Base-by-base conservation (phyloP, 2,113 vertebrate species). In the Daphoenositta chrysoptera region DNA sequence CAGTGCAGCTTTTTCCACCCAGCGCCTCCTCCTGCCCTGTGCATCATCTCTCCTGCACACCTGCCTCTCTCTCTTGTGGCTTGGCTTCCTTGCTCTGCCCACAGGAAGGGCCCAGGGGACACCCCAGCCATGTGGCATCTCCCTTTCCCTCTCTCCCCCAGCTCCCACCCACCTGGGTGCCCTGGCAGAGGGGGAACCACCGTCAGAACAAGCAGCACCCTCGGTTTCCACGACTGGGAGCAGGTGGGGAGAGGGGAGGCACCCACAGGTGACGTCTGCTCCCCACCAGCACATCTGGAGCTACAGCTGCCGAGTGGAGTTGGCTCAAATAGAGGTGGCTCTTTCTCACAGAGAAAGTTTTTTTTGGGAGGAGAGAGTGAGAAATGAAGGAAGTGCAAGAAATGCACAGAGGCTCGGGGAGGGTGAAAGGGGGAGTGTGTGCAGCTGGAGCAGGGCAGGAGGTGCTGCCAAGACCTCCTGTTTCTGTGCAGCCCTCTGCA, bases 261-360 rank as follows among this genome's bases (percentile, higher is more conserved):
- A n/a, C 30, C 51, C 40, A 11, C 60, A 71, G 60, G 5, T 65
- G 83, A 15, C 58, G 20, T 15, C 44, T 28, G 60, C 40, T 31
- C 39, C 83, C 21, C 7, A 2, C 19, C 75, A 51, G 76, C 79
- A 90, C 71, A 92, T 85, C 91, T 92, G 91, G 71, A 86, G n/a
- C 35, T 53, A 64, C 83, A 96, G 83, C 79, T 94, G 83, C 53
- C 19, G 10, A 83, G 21, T 0, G 1, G 28, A 58, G 28, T 7
- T 48, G 48, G 40, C 9, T 57, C 50, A 40, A 54, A 27, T 0
- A 9, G 27, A 7, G 8, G 19, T 9, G 2, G 9, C 23, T 68
- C 11, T 79, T 79, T 47, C 11, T 33, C 16, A 30, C 47, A 58
- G 56, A 58, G 18, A 22, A 39, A 40, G 13, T 5, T 4, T n/a